Base-by-base conservation (phyloP, 2,113 vertebrate species). In the Chamaetylas fuelleborni region DNA sequence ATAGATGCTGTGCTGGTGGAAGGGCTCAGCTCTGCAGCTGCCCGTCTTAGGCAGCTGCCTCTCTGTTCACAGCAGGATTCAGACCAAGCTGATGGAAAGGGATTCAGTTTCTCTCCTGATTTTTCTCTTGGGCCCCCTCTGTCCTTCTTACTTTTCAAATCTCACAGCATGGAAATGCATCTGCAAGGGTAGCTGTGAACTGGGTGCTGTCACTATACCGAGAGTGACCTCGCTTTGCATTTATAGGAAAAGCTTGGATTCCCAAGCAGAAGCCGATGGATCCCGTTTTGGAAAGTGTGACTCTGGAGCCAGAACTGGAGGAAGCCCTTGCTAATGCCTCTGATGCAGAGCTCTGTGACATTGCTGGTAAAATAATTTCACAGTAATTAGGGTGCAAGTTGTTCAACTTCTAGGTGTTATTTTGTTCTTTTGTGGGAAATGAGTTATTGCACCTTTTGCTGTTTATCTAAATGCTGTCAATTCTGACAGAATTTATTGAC, bases 271-370 rank as follows among this genome's bases (percentile, higher is more conserved):
- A 99, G 96, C 98, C 97, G 0, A 98, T 99, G 78, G 99, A 99
- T 95, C 99, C 99, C 1, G 98, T 99, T 92, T 98, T 99, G 92
- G 99, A 99, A 97, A 99, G 95, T 29, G 99, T 99, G 83, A 99
- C 99, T 2, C 97, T 99, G 90, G 99, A 99, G 96, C 99, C 99
- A 0, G 99, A 99, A 97, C 98, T 99, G 81, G 99, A 99, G 94
- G 99, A 99, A 97, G 99, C 99, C 25, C 97, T 99, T 66, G 98
- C 99, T 4, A 99, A 98, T 16, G 99, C 99, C 16, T 98, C 98
- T 2, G 99, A 99, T 72, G 99, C 99, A 19, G 99, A 99, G 74
- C 98, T 99, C 86, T 99, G 99, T 85, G 99, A 99, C 86, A 99
- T 99, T 12, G 99, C 99, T 98, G 99, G 99, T 99, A 98, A 97